Evolutionary conservation across 2,113 vertebrate species (phyloP), one percentile per base, ranked within the genome.

Genomic region (Dicrurus megarhynchus): DNA sequence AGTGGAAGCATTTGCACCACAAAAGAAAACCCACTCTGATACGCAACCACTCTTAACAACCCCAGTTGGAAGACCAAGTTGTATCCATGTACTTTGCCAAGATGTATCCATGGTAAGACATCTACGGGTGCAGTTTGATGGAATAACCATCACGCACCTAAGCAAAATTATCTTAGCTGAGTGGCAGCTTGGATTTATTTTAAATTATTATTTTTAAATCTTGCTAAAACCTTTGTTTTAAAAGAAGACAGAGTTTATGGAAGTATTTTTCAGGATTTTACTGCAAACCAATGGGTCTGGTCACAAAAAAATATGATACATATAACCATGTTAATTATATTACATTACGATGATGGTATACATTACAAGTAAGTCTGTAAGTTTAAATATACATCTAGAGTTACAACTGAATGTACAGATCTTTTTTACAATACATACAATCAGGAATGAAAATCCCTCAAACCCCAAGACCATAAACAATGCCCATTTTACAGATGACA

Each of bases 381-480:
- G 98, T 99, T 98, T 99, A 99, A 99, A 99, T 99, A 99, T 98
- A 99, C 96, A 99, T 98, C 98, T 99, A 99, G 98, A 98, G 99
- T 99, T 99, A 98, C 97, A 98, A 98, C 97, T 98, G 97, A 98
- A 98, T 99, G 98, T 99, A 99, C 99, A 99, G 98, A 98, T 97
- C 94, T 99, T 99, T 98, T 99, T 98, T 99, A 99, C 98, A 98
- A 98, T 98, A 98, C 98, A 98, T 98, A 99, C 98, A 99, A 98
- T 98, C 97, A 98, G 98, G 98, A 99, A 99, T 99, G 98, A 97
- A 96, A 97, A 98, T 97, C 96, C 81, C 94, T 97, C 94, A 98
- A 98, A 97, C 87, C 91, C 93, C 97, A 83, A 93, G 90, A 88
- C 95, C 95, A 98, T 98, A 98, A 98, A 98, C 98, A 98, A 98